Percentiles rank a stretch among this genome's conserved stretches.
Evolutionary conservation across 2,113 vertebrate species (phyloP).

Genomic region (Calyptommatus sinebrachiatus): DNA sequence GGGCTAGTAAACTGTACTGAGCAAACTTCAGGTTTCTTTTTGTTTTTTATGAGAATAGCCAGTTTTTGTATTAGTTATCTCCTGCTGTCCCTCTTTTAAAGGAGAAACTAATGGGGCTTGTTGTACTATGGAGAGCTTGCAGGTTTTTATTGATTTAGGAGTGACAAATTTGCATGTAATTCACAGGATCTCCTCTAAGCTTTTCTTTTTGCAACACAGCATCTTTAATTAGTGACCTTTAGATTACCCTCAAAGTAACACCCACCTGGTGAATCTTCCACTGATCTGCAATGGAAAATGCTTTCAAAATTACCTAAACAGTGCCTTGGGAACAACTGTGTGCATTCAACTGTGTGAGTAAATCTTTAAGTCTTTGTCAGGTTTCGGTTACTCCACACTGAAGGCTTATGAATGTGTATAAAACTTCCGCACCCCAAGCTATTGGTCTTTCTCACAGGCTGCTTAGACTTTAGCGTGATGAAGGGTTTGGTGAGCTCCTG

Average conservation of each 20-base stretch:
- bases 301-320: slow-evolving; percentile 38
- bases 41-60: neutral
- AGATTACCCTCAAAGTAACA: slow-evolving; percentile 33
- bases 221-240: slow-evolving; percentile 55
- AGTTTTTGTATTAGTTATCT: neutral
- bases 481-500: too few species aligned
- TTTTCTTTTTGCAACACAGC: slow-evolving; percentile 26
- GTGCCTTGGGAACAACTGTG: slow-evolving; percentile 19
- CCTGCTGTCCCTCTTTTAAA: neutral
- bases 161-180: neutral
- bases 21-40: neutral
- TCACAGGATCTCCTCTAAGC: slow-evolving; percentile 24
- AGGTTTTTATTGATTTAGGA: neutral
- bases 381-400: neutral
- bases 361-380: neutral
- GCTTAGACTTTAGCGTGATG: too few species aligned
- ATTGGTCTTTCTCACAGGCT: too few species aligned
- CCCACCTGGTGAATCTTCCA: slow-evolving; percentile 33
- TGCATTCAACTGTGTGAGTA: neutral
- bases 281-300: slow-evolving; percentile 41
- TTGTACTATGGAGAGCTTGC: neutral
- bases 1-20: neutral
- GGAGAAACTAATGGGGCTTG: neutral
- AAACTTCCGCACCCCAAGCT: too few species aligned
- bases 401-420: too few species aligned